Base-by-base conservation (phyloP, 2,888 invertebrate species). In the Melangyna quadrimaculata region DNA sequence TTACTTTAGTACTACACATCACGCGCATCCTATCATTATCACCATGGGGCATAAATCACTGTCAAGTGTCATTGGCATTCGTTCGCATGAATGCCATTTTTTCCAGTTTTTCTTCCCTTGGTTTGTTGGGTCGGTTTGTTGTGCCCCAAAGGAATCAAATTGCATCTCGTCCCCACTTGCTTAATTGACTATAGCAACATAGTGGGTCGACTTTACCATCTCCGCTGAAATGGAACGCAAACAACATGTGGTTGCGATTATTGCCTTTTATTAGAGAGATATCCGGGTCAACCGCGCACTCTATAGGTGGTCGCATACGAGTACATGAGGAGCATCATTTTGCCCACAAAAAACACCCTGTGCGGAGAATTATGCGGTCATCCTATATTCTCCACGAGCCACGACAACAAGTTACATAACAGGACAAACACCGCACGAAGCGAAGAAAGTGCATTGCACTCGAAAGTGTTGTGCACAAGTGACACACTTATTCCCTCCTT, bases 11-110 rank as follows among this genome's bases (percentile, higher is more conserved):
- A 17, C 51, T 51, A 61, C 29, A 48, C 29, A 48, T 57, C 55
- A 67, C 55, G 87, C 81, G 88, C 82, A 88, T 88, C 90, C 90
- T 90, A 90, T 91, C 90, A 91, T 88, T 90, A 89, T 87, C 88
- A 89, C 88, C 88, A 88, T 89, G 88, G 89, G 88, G 87, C 89
- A 91, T 91, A 91, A 91, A 91, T 91, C 92, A 91, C 91, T 91
- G 92, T 91, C 91, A 91, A 90, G 90, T 90, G 91, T 90, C 91
- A 91, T 90, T 91, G 90, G 90, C 90, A 89, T 87, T 74, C 67
- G 71, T 51, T 73, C 53, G 69, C 51, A 65, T 40, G 53, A 48
- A n/a, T 53, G n/a, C 48, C 24, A 35, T 53, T 57, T 70, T 43
- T 65, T 59, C 10, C 22, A 17, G n/a, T 45, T 65, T 48, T 17